Percentiles rank a stretch among this genome's conserved stretches.
Conservation (phyloP, 2,113 vertebrate genomes). For the Archocentrus centrarchus region DNA sequence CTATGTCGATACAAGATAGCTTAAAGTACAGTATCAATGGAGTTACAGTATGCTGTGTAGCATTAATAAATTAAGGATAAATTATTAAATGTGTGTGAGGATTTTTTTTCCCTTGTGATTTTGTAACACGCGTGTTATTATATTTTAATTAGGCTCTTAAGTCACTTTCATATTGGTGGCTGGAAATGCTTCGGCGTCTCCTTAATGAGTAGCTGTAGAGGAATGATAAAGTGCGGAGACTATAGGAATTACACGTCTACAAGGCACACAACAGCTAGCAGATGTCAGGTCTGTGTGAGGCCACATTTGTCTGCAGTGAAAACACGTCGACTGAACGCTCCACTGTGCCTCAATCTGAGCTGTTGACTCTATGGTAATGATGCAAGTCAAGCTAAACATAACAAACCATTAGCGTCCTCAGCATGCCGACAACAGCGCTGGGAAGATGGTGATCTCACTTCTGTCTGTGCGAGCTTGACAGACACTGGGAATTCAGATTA, state of each 20-base stretch:
- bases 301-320: constrained; percentile 71
- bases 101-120: background rate
- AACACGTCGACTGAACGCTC: constrained; percentile 65
- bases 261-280: constrained; percentile 71
- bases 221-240: constrained; percentile 58
- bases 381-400: constrained; percentile 79
- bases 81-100: constrained; percentile 9
- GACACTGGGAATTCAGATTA: constrained; percentile 62
- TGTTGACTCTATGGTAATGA: constrained; percentile 80
- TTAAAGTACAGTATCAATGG: background rate
- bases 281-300: constrained; percentile 76
- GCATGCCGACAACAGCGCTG: constrained; percentile 52
- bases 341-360: constrained; percentile 73
- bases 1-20: background rate
- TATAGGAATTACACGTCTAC: constrained; percentile 66
- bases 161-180: constrained; percentile 1
- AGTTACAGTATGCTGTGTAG: background rate
- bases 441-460: constrained; percentile 60
- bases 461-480: constrained; percentile 28
- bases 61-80: background rate
- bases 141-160: constrained; percentile 1
- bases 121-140: background rate
- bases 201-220: constrained; percentile 10
- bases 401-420: constrained; percentile 78
- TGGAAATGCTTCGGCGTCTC: background rate